A percentile compares a stretch with the other conserved stretches of the same genome.
phyloP scores from a whole-genome alignment of 2,888 invertebrate species.

The Chrysolina haemoptera region DNA sequence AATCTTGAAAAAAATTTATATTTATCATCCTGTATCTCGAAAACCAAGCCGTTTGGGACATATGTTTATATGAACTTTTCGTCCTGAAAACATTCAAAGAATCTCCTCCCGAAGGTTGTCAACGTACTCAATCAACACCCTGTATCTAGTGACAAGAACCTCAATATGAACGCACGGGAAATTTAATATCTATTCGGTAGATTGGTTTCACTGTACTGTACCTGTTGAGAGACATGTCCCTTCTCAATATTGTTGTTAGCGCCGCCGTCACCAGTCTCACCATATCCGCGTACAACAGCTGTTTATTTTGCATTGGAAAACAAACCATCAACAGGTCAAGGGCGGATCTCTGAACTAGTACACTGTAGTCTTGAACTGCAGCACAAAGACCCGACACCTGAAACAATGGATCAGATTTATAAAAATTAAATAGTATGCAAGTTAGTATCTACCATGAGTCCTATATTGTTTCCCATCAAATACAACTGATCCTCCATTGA shows the following conservation, averaged over 20 bases:
- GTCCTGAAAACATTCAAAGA: too few relatives aligned
- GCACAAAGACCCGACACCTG: constrained; percentile 84
- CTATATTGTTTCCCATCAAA: constrained; percentile 87
- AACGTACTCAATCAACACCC: too few relatives aligned
- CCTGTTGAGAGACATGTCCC: constrained; percentile 93
- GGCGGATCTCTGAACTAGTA: constrained; percentile 88
- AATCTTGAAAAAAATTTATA: too few relatives aligned
- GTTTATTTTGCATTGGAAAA: constrained; percentile 88
- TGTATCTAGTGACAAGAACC: too few relatives aligned
- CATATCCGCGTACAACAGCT: constrained; percentile 79
- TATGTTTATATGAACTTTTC: too few relatives aligned
- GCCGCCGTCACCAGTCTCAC: constrained; percentile 82
- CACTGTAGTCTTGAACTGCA: constrained; percentile 84
- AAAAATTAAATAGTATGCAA: neutral
- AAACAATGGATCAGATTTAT: constrained; percentile 30
- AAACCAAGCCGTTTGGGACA: too few relatives aligned
- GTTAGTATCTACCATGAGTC: constrained; percentile 78
- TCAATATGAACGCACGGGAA: too few relatives aligned
- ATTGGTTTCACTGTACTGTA: constrained; percentile 55
- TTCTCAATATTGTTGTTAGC: constrained; percentile 81
- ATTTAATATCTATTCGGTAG: too few relatives aligned
- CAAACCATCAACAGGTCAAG: constrained; percentile 87
- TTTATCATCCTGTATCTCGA: too few relatives aligned
- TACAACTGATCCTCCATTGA: constrained; percentile 86
- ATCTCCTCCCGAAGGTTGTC: too few relatives aligned